A percentile compares a stretch with the other conserved stretches of the same genome.
phyloP scores from a whole-genome alignment of 2,113 vertebrate genomes.

The Spheniscus mendiculus region DNA sequence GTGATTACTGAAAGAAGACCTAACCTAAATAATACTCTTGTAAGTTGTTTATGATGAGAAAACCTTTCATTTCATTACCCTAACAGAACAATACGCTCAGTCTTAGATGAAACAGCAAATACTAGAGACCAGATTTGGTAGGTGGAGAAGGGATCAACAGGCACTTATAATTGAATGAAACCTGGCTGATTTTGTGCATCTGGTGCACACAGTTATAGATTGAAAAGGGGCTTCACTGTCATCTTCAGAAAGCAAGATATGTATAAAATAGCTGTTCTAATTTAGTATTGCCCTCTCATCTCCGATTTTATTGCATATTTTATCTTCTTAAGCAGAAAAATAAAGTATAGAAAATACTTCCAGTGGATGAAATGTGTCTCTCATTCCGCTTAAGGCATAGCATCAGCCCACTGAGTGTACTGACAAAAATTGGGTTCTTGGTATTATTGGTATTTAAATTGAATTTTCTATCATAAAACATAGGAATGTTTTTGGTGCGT shows the following conservation, averaged over 20 bases:
- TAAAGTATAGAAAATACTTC: neutral
- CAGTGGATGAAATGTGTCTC: neutral
- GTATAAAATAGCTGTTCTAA: neutral
- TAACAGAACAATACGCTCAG: neutral
- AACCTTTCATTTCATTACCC: neutral
- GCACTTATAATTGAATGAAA: neutral
- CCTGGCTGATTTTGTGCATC: neutral
- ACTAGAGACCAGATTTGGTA: neutral
- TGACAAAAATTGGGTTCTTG: neutral
- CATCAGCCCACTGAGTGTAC: fast-evolving
- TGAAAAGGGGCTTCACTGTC: neutral
- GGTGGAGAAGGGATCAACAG: neutral
- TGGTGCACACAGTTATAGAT: neutral
- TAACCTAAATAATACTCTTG: neutral
- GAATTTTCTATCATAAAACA: neutral
- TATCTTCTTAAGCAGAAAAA: neutral
- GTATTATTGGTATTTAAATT: neutral
- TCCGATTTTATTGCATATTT: neutral
- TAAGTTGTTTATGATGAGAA: neutral
- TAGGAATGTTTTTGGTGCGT: neutral
- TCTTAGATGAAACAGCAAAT: neutral
- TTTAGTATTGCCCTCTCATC: neutral
- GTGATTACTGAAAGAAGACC: neutral
- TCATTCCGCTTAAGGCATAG: neutral
- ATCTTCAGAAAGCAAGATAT: neutral